Evolutionary conservation across 2,888 invertebrate genomes (phyloP), one percentile per base, ranked within the genome.

Genomic region (Trimorus sp.): DNA sequence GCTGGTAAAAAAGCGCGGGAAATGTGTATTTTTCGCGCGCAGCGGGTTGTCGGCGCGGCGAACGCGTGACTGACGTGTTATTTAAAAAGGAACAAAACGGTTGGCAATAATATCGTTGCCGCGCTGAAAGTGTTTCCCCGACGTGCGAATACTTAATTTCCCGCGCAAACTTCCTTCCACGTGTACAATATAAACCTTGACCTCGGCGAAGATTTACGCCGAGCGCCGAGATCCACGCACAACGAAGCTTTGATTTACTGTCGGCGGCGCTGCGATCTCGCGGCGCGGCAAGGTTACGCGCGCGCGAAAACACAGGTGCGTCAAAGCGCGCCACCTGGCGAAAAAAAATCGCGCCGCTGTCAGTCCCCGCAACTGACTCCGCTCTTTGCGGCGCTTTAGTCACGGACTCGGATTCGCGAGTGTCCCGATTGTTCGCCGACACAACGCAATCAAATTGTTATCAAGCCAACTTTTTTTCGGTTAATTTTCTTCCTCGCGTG

Each of bases 241-340:
- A 89, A 89, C 86, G 87, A 86, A 88, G 84, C 86, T 88, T 88
- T 88, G 89, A 89, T 88, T 89, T 88, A 89, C 87, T 85, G 85
- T 86, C 60, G 69, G 70, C 75, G 74, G 85, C 63, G 59, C 49
- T 40, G 51, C 45, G 62, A 69, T 62, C 54, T 38, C 37, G 15
- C 45, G 54, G 73, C 26, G 82, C 82, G 82, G 68, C 74, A 79
- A 82, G 84, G 79, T 83, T 82, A 83, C 82, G 71, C 75, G 82
- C 76, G 54, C 53, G 45, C 63, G 63, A 60, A 71, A 65, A 80
- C 63, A 65, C 60, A 81, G 81, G 73, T 62, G 73, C 69, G 77
- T 68, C 71, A 68, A 76, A 69, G 68, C 75, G 56, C 71, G 70
- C 78, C 71, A 71, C 63, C 71, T 78, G 65, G 71, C 70, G 81